Evolutionary conservation across 2,797 vertebrate genomes (phyloP).

Genomic region (Echiichthys vipera): DNA sequence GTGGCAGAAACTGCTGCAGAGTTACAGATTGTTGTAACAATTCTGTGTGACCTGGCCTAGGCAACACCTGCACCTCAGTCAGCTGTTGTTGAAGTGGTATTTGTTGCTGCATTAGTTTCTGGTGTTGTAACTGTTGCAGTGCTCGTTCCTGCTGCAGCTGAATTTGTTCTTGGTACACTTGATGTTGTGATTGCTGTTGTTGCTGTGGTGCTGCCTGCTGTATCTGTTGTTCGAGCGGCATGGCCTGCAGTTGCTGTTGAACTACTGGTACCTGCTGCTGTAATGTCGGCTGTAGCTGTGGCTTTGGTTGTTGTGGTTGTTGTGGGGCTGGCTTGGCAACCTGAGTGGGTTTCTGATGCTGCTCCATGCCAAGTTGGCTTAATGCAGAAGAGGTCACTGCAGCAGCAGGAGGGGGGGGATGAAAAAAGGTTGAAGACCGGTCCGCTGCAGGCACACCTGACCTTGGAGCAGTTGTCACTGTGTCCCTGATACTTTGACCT

Average conservation of each 20-base stretch:
- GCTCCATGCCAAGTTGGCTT: slow-evolving; percentile 63
- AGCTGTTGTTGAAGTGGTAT: slow-evolving; percentile 57
- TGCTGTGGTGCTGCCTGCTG: slow-evolving; percentile 42
- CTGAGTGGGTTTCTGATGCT: slow-evolving; percentile 62
- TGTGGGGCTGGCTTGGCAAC: slow-evolving; percentile 31
- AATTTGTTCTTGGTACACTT: slow-evolving; percentile 67
- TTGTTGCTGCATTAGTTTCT: slow-evolving; percentile 66
- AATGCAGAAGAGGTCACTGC: slow-evolving; percentile 52
- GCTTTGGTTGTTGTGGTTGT: slow-evolving; percentile 43
- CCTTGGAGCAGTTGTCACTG: slow-evolving; percentile 43
- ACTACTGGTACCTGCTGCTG: slow-evolving; percentile 53
- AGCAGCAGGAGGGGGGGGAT: slow-evolving; percentile 58
- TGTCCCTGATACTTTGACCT: slow-evolving; percentile 56
- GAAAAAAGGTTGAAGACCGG: slow-evolving; percentile 62
- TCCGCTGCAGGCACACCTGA: slow-evolving; percentile 59
- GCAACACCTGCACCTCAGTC: slow-evolving; percentile 52
- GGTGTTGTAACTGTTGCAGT: slow-evolving; percentile 70
- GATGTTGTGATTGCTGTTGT: slow-evolving; percentile 61
- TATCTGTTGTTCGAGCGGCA: slow-evolving; percentile 53
- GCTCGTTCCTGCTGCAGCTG: slow-evolving; percentile 65
- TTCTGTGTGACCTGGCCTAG: slow-evolving; percentile 51
- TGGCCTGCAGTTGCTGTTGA: slow-evolving; percentile 54
- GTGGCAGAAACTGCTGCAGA: slow-evolving; percentile 61
- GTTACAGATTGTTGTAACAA: slow-evolving; percentile 59
- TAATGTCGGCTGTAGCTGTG: slow-evolving; percentile 39